phyloP scores from a whole-genome alignment of 92 coral and sea anemone species.

The Nematostella vectensis region DNA sequence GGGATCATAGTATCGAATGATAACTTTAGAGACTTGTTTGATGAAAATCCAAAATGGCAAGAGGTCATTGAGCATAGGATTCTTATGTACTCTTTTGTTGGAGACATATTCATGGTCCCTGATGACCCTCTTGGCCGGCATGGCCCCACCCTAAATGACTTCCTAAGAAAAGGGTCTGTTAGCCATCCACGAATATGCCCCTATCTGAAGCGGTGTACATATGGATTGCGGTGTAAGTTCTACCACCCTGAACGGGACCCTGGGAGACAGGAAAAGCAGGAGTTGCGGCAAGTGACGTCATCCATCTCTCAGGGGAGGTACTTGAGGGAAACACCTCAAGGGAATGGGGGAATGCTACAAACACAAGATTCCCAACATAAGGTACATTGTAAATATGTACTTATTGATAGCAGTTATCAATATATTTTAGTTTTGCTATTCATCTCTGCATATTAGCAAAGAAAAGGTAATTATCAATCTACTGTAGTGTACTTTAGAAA shows the following conservation, averaged over 20 bases:
- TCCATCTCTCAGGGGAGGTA: background rate
- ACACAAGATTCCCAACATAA: too few species aligned
- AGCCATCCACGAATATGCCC: slow-evolving; percentile 86
- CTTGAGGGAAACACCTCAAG: too few species aligned
- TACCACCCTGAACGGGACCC: slow-evolving; percentile 97
- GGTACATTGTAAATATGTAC: too few species aligned
- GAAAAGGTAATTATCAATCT: too few species aligned
- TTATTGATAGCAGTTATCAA: too few species aligned
- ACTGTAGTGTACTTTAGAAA: too few species aligned
- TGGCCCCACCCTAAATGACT: slow-evolving; percentile 90
- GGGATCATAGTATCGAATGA: slow-evolving; percentile 95
- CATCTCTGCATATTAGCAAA: too few species aligned
- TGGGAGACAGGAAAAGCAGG: slow-evolving; percentile 23
- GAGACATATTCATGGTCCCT: slow-evolving; percentile 93
- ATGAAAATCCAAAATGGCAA: slow-evolving; percentile 83
- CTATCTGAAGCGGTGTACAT: slow-evolving; percentile 79
- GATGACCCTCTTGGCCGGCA: slow-evolving; percentile 96
- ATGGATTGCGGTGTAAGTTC: slow-evolving; percentile 81
- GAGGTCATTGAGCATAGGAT: slow-evolving; percentile 85
- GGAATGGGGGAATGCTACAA: too few species aligned
- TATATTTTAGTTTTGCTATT: too few species aligned
- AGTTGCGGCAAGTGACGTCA: background rate
- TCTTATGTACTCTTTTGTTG: slow-evolving; percentile 95
- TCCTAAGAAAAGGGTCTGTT: slow-evolving; percentile 79
- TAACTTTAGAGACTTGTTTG: slow-evolving; percentile 78